Evolutionary conservation across 2,888 invertebrate species (phyloP), one percentile per base, ranked within the genome.

Genomic region (Orchesella flavescens): DNA sequence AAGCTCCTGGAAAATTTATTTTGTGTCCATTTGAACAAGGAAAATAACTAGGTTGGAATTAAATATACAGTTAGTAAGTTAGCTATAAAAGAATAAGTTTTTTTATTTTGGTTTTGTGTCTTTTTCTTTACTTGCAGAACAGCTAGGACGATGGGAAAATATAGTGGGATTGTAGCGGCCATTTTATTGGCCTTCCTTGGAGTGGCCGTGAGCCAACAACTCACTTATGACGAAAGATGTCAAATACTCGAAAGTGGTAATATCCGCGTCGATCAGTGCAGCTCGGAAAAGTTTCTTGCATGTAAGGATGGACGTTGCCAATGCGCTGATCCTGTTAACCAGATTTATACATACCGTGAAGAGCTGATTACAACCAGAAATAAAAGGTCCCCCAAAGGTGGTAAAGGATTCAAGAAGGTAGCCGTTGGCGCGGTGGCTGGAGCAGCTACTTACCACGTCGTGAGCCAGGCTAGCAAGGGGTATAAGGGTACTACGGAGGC

Each of bases 261-360:
- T 1, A 53, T 79, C 12, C 53, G 72, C 0, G 79, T 79, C 1
- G 79, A 72, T 17, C 55, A 79, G 44, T 79, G 79, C 44, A 72
- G 72, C 23, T 19, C 34, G 7, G n/a, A 9, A 17, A 79, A 79
- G 23, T 19, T 21, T 0, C 55, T 79, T 1, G 19, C 72, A 1
- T 79, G 79, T 19, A 72, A 24, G 21, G 72, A 65, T 21, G 79
- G 79, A 1, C 24, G 79, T 15, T 79, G 79, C 43, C 79, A 79
- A 44, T 79, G 79, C 19, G 17, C 79, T 10, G 79, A 79, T 17
- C 79, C 79, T n/a, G 72, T 53, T 1, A 72, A 72, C 15, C 71
- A 79, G 43, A 49, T 72, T n/a, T 79, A 65, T 13, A 72, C 72
- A 0, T 79, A 72, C 69, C 71, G 79, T 9, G 49, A 72, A 7